These are phyloP conservation scores for Argyresthia goedartella DNA, from an alignment of 2,888 invertebrate species.

Conservation along the genomic window DNA sequence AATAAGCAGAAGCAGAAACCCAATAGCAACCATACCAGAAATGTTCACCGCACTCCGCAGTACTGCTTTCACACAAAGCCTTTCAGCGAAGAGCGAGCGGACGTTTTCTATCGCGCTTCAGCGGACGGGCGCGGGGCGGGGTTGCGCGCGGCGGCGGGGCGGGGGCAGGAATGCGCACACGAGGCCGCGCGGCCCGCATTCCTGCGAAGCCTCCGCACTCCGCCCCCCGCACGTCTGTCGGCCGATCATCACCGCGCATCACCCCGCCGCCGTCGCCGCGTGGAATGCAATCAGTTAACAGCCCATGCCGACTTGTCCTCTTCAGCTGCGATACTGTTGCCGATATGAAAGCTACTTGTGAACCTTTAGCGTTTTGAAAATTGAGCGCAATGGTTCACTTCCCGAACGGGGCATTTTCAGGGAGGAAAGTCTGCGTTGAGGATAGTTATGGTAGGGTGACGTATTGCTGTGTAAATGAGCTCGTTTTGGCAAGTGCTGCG, in stretches of 20 bases:
- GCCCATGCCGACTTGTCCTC: neutral
- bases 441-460: neutral
- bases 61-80: neutral
- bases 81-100: neutral
- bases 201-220: conserved; percentile 54
- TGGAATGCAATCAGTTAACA: conserved; percentile 2
- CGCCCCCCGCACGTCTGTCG: conserved; percentile 10
- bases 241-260: neutral
- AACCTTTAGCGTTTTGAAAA: neutral
- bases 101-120: neutral
- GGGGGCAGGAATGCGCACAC: conserved; percentile 9
- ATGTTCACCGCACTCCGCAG: too few relatives aligned
- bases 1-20: neutral
- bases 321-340: too few relatives aligned
- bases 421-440: neutral
- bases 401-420: too few relatives aligned
- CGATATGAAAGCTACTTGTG: neutral
- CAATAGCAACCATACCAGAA: neutral
- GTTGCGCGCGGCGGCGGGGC: neutral
- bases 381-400: neutral
- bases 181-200: conserved; percentile 49
- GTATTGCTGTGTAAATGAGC: conserved; percentile 18
- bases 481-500: conserved; percentile 12
- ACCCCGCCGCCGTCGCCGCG: conserved; percentile 5
- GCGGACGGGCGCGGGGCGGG: neutral